These are phyloP conservation scores for Rhinolophus sinicus DNA, from an alignment of 2,113 vertebrate species.

Conservation along the genomic window DNA sequence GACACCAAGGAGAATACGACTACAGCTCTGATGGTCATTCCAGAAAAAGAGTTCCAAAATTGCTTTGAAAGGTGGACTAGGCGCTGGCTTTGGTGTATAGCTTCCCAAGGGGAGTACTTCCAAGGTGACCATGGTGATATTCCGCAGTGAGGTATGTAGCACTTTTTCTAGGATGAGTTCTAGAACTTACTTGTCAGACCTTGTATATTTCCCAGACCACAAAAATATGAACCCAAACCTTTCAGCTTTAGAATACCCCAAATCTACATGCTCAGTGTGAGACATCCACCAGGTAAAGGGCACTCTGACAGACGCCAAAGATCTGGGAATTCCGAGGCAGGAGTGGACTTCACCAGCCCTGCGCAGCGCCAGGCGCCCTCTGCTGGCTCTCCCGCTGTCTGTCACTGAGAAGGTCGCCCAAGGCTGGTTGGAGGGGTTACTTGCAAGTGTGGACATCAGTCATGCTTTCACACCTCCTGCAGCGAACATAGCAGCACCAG, in stretches of 20 bases:
- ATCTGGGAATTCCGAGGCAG: not conserved
- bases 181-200: no score
- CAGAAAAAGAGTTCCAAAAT: no score
- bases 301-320: not conserved
- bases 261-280: not conserved
- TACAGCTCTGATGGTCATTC: no score
- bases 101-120: no score
- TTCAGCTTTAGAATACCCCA: not conserved
- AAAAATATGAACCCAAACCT: not conserved
- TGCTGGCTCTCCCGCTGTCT: fast-evolving
- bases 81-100: no score
- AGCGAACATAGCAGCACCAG: constrained; percentile 98
- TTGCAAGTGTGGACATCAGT: constrained; percentile 98
- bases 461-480: constrained; percentile 96
- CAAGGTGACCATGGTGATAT: no score
- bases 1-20: no score
- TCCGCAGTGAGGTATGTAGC: no score
- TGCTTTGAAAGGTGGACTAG: no score
- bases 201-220: not conserved
- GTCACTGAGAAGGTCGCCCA: not conserved
- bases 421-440: constrained; percentile 72
- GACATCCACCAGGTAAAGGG: not conserved
- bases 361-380: not conserved
- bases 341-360: not conserved
- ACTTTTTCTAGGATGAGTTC: no score